Base-by-base conservation (phyloP, 2,113 vertebrate genomes). In the Aegotheles bennettii region DNA sequence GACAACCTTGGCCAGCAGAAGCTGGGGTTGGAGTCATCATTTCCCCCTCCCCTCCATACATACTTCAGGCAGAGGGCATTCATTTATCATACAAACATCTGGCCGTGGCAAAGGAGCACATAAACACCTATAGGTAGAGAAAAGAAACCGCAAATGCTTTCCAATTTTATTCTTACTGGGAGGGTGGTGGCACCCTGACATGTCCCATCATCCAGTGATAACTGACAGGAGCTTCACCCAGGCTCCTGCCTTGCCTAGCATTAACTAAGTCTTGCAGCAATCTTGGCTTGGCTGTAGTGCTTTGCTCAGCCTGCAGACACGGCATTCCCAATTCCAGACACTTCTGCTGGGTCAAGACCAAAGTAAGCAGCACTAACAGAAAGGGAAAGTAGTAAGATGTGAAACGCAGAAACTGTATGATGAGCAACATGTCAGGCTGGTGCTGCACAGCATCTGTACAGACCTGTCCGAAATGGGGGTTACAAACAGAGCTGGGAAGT, bases 101-200 rank as follows among this genome's bases (percentile, higher is more conserved):
- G 69, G 29, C 64, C 67, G 20, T 0, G 2, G 78, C 68, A 91
- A 73, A 83, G 29, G 48, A 92, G 69, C 94, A 80, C 10, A 35
- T 29, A 53, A 88, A 47, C 13, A 29, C 80, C 18, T 50, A 24
- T 1, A 89, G 19, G 36, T 40, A 81, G 51, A 90, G 54, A 82
- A 88, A 70, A 89, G 90, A 88, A 93, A 88, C 59, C 18, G 3
- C 68, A 84, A 76, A 48, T 90, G 33, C 65, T 91, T 94, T 94
- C 93, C 87, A 88, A 13, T 77, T 97, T 97, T 97, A 97, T 96
- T 97, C 82, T 95, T 60, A 56, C 51, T 84, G 79, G 79, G 64
- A 88, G 29, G 94, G 64, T 43, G 77, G 80, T 42, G 80, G 76
- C 64, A 74, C 71, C 90, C 59, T 89, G 79, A 95, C 73, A 68